Conservation (phyloP, 2,113 vertebrate genomes). For the Xiphophorus maculatus region DNA sequence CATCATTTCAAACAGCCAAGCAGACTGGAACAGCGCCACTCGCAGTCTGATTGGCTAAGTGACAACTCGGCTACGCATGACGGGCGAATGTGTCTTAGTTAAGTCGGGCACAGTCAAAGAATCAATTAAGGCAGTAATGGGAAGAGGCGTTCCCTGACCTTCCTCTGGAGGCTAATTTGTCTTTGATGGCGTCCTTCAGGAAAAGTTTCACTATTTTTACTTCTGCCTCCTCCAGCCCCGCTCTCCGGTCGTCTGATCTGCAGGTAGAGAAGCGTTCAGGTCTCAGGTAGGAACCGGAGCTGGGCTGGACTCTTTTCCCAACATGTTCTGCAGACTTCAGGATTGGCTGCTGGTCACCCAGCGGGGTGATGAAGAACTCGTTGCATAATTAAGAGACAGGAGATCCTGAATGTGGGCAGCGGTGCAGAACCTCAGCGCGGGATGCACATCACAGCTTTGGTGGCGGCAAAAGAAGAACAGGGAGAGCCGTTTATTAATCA, state of each 20-base stretch:
- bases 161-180: slow-evolving; percentile 37
- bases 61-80: slow-evolving; percentile 56
- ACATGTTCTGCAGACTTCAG: too few relatives aligned
- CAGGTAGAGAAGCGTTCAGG: too few relatives aligned
- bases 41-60: slow-evolving; percentile 32
- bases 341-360: too few relatives aligned
- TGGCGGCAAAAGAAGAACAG: too few relatives aligned
- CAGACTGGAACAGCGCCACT: slow-evolving; percentile 24
- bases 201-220: slow-evolving; percentile 39
- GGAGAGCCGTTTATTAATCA: too few relatives aligned
- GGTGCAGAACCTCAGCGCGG: too few relatives aligned
- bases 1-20: slow-evolving; percentile 1
- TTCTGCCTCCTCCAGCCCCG: not conserved
- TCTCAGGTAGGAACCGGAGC: not conserved
- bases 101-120: slow-evolving; percentile 30
- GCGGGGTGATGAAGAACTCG: too few relatives aligned
- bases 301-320: not conserved
- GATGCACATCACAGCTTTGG: too few relatives aligned
- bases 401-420: too few relatives aligned
- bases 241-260: not conserved
- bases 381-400: too few relatives aligned
- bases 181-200: slow-evolving; percentile 57
- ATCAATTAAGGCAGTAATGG: slow-evolving; percentile 56
- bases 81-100: slow-evolving; percentile 58
- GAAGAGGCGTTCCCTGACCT: slow-evolving; percentile 60